A percentile compares a stretch with the other conserved stretches of the same genome.
phyloP scores from a whole-genome alignment of 1,140 invertebrate species.

The Drosophila nikananu region DNA sequence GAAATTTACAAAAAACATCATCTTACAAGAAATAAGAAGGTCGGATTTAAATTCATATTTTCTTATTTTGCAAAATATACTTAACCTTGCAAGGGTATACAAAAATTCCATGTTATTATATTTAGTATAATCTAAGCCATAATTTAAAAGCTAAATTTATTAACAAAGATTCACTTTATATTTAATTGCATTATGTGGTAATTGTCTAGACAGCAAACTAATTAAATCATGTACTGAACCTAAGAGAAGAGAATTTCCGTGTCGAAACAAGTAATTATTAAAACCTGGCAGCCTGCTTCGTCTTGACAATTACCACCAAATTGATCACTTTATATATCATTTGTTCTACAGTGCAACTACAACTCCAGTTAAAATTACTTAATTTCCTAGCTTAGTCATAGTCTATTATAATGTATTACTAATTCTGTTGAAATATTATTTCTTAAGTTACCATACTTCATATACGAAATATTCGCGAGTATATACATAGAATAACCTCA shows the following conservation, averaged over 20 bases:
- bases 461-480: slow-evolving; percentile 14
- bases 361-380: slow-evolving; percentile 8
- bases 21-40: too few relatives aligned
- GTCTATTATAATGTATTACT: slow-evolving; percentile 4
- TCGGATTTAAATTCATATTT: too few relatives aligned
- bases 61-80: background rate
- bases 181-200: background rate
- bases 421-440: slow-evolving; percentile 21
- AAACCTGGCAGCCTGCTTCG: background rate
- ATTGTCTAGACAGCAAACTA: background rate
- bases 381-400: slow-evolving; percentile 23
- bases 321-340: background rate
- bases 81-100: background rate
- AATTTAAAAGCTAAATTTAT: background rate
- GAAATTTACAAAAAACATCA: too few relatives aligned
- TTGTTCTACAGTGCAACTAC: background rate
- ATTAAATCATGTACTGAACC: background rate
- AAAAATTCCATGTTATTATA: background rate
- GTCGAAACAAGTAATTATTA: background rate
- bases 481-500: slow-evolving; percentile 47
- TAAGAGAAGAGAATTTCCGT: background rate
- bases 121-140: background rate
- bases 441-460: slow-evolving; percentile 23
- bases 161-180: background rate
- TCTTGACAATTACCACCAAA: background rate